Percentiles rank a stretch among this genome's conserved stretches.
phyloP scores from a whole-genome alignment of 2,113 vertebrate species.

The Spea multiplicata region DNA sequence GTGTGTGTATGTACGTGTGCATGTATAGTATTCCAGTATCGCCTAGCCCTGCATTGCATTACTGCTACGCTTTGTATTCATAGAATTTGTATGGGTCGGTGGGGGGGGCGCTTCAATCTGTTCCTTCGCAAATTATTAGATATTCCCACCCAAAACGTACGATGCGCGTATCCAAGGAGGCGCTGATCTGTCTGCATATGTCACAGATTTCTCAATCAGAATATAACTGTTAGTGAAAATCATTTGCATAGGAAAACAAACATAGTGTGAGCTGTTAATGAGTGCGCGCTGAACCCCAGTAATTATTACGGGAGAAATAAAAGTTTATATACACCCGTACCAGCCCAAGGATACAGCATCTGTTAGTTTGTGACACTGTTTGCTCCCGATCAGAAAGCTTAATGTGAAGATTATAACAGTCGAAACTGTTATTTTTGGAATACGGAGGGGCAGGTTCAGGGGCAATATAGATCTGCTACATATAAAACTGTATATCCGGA shows the following conservation, averaged over 20 bases:
- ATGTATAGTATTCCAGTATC: no score
- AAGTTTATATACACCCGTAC: not conserved
- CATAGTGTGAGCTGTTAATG: not conserved
- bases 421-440: no score
- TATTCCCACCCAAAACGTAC: no score
- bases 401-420: not conserved
- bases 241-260: not conserved
- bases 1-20: no score
- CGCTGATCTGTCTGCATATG: not conserved
- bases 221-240: not conserved
- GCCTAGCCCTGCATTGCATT: not conserved
- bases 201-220: not conserved
- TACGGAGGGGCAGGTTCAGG: no score
- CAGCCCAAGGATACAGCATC: constrained; percentile 16
- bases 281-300: not conserved
- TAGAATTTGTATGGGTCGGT: not conserved
- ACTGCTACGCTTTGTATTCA: not conserved
- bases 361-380: constrained; percentile 14
- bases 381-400: not conserved
- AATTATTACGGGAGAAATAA: not conserved
- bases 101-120: no score
- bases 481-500: no score
- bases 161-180: no score
- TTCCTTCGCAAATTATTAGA: no score
- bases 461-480: no score